Conservation (phyloP, 2,888 invertebrate genomes). For the Cyaniris semiargus region DNA sequence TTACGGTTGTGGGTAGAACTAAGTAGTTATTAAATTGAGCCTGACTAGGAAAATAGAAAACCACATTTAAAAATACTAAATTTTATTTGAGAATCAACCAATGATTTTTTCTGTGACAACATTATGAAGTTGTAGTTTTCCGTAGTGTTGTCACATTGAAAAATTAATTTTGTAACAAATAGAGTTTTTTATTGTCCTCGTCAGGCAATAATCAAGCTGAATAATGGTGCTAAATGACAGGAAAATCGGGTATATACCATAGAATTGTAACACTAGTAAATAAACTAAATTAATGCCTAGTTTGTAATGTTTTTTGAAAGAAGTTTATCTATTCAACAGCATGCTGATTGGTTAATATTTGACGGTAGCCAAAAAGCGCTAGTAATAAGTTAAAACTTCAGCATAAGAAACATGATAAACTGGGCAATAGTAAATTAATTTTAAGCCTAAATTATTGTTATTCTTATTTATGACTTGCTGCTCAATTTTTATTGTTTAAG, state of each 20-base stretch:
- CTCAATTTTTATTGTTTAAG: conserved; percentile 21
- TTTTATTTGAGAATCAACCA: not conserved
- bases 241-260: conserved; percentile 46
- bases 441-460: conserved; percentile 11
- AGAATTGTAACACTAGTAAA: conserved; percentile 49
- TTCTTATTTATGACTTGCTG: not conserved
- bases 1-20: conserved; percentile 57
- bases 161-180: not conserved
- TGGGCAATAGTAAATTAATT: not conserved
- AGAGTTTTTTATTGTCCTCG: not conserved
- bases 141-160: not conserved
- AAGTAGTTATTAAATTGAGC: not conserved
- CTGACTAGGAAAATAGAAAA: not conserved
- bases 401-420: no score
- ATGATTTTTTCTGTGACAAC: not conserved
- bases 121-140: not conserved
- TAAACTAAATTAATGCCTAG: conserved; percentile 27
- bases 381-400: no score
- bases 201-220: conserved; percentile 54
- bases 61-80: not conserved
- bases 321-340: not conserved
- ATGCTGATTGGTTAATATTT: not conserved
- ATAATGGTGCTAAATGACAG: conserved; percentile 62
- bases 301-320: not conserved
- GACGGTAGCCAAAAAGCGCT: not conserved